Evolutionary conservation across 2,113 vertebrate species (phyloP), one percentile per base, ranked within the genome.

Genomic region (Climacteris rufus): DNA sequence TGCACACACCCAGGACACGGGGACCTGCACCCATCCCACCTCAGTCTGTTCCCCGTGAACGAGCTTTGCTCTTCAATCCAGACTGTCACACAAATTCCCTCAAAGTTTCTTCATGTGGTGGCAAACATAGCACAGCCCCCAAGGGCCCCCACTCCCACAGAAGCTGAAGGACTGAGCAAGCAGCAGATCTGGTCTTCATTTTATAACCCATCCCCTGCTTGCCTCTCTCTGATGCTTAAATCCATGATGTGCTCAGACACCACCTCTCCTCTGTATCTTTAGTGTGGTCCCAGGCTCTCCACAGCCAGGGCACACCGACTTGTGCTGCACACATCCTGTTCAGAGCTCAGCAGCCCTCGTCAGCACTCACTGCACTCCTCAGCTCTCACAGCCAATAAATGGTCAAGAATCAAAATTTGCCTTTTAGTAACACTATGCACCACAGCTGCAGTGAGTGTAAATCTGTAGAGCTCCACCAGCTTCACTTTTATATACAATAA

Each of bases 1-100:
- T 44, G 15, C 69, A 17, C 7, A 30, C 19, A 25, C 6, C 37
- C 10, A 13, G 42, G 28, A 57, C 54, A 61, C 0, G 0, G 61
- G 68, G 13, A 33, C 5, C 0, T 21, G 40, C 27, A 10, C 13
- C n/a, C 10, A 35, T 11, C 66, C 28, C 45, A 22, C 40, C 57
- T 76, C 65, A 56, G 18, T 7, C 49, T 20, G 1, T 5, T 57
- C 63, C 64, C 28, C 65, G 40, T 2, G 31, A 71, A 9, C 1
- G 11, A 54, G 60, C 52, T n/a, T 35, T 63, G 69, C 33, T 72
- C 44, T 60, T 35, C 84, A 70, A 6, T 25, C 20, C 40, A 47
- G 33, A 17, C 27, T n/a, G 39, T 22, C 52, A 27, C 7, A 39
- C 27, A 64, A 80, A 86, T 66, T 15, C 27, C 23, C 18, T 50